phyloP scores from a whole-genome alignment of 2,113 vertebrate genomes.

The Pelusios castaneus region DNA sequence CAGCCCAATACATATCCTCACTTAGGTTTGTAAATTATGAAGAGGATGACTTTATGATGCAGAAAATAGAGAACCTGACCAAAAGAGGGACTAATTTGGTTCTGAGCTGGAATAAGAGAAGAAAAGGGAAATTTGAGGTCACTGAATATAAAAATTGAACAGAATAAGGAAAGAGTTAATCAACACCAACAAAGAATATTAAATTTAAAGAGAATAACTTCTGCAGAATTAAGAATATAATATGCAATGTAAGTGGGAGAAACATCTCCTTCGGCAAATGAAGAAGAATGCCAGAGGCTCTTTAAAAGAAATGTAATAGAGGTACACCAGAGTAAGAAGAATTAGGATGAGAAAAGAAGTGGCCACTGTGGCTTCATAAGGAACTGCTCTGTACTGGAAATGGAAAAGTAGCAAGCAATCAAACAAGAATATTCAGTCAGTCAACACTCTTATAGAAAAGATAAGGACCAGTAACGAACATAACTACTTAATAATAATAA shows the following conservation, averaged over 20 bases:
- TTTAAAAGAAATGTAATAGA: background rate
- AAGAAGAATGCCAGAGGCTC: background rate
- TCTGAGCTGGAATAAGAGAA: background rate
- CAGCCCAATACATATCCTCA: background rate
- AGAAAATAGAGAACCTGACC: background rate
- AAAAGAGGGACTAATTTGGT: background rate
- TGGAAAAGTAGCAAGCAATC: background rate
- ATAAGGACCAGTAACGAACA: background rate
- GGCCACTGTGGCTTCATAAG: background rate
- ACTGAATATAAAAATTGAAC: background rate
- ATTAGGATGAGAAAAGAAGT: background rate
- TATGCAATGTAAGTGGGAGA: background rate
- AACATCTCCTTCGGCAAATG: background rate
- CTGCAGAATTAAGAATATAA: fast-evolving
- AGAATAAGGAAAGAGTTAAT: background rate
- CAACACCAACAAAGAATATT: background rate
- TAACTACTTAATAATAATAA: background rate
- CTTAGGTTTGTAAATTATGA: background rate
- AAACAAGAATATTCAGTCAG: background rate
- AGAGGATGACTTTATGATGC: background rate
- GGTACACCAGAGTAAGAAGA: background rate
- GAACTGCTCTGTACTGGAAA: background rate
- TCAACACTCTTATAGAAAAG: background rate
- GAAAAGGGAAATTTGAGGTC: background rate
- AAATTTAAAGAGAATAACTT: background rate